Evolutionary conservation across 2,888 invertebrate genomes (phyloP).

Genomic region (Mesochorus sp.): DNA sequence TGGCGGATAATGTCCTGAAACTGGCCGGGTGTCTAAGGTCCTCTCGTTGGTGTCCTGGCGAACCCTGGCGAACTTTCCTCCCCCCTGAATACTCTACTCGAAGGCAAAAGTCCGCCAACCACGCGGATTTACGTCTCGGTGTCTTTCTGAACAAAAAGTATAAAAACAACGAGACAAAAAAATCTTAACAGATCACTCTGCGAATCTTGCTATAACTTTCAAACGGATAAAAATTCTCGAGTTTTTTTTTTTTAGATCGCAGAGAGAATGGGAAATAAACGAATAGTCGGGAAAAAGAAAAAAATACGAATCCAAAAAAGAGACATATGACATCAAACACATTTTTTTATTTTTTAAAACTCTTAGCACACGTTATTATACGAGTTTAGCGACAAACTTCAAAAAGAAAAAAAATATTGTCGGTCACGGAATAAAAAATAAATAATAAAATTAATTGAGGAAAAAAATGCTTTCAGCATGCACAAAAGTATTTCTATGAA

Average conservation of each 20-base stretch:
- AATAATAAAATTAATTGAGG: too few relatives aligned
- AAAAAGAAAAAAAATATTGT: too few relatives aligned
- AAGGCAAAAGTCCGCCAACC: conserved; percentile 47
- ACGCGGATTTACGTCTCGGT: conserved; percentile 18
- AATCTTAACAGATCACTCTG: neutral
- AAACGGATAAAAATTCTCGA: neutral
- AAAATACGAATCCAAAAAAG: neutral
- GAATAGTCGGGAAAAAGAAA: too few relatives aligned
- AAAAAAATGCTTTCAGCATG: too few relatives aligned
- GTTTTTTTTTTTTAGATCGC: neutral
- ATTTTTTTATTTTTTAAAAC: too few relatives aligned
- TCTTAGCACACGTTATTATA: too few relatives aligned
- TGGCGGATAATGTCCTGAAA: conserved; percentile 57
- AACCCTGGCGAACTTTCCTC: conserved; percentile 49
- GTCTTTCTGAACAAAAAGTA: neutral
- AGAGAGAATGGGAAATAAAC: neutral
- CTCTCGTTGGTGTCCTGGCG: conserved; percentile 44
- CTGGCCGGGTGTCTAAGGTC: conserved; percentile 58
- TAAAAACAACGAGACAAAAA: conserved; percentile 7
- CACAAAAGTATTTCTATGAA: too few relatives aligned
- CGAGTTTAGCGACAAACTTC: too few relatives aligned
- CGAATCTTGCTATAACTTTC: neutral
- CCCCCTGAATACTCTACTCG: conserved; percentile 55
- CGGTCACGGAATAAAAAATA: too few relatives aligned
- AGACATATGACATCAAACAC: neutral